Evolutionary conservation across 1,140 invertebrate species (phyloP).

Genomic region (Pseudomyrmex pallidus): DNA sequence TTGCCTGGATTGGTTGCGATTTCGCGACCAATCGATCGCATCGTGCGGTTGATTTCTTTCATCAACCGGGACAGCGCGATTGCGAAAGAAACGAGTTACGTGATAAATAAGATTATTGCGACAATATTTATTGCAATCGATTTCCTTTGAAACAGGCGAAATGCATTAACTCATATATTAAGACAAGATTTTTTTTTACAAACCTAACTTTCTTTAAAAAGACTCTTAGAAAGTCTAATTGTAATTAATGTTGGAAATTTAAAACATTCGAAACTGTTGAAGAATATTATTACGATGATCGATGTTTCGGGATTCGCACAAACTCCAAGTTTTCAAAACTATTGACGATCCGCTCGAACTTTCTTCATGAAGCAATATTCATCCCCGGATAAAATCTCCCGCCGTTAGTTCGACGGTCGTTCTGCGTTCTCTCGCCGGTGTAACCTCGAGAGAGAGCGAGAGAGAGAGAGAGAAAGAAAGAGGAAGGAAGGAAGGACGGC

Average conservation of each 20-base stretch:
- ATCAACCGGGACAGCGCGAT: slow-evolving; percentile 18
- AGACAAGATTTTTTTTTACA: too few relatives aligned
- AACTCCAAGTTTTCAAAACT: too few relatives aligned
- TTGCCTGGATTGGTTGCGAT: slow-evolving; percentile 37
- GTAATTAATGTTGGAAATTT: too few relatives aligned
- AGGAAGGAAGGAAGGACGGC: not conserved
- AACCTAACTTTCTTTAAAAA: too few relatives aligned
- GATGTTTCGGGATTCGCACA: too few relatives aligned
- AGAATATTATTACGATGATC: too few relatives aligned
- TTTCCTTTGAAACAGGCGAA: slow-evolving; percentile 2
- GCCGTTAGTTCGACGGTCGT: slow-evolving; percentile 45
- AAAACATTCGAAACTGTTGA: too few relatives aligned
- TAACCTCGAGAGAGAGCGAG: slow-evolving; percentile 24
- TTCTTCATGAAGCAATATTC: too few relatives aligned
- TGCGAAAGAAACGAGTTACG: slow-evolving; percentile 50
- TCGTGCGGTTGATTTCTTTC: slow-evolving; percentile 57
- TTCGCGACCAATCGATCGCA: slow-evolving; percentile 56
- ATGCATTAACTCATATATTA: not conserved
- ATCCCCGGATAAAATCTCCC: slow-evolving; percentile 23
- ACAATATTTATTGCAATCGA: slow-evolving; percentile 27
- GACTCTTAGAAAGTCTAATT: too few relatives aligned
- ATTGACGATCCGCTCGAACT: too few relatives aligned
- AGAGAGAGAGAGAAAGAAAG: not conserved
- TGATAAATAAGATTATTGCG: slow-evolving; percentile 37
- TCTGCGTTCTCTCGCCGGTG: slow-evolving; percentile 23